These are phyloP conservation scores for Orchesella cincta DNA, from an alignment of 1,140 invertebrate species.

Conservation along the genomic window DNA sequence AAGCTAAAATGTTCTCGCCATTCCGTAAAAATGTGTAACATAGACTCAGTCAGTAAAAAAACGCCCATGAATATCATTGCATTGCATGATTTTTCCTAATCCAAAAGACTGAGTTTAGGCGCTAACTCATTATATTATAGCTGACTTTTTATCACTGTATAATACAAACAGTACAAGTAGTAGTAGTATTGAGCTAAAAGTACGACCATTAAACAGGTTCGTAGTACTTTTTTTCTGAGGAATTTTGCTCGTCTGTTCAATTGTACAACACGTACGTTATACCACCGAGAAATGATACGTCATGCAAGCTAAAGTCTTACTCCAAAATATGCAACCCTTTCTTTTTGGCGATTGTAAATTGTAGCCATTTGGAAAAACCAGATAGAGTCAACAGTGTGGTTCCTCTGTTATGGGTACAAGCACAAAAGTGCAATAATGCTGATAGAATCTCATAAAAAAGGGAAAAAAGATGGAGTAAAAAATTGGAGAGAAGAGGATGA, in stretches of 20 bases:
- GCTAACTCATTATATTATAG: too few species aligned
- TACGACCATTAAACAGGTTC: too few species aligned
- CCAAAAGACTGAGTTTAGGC: too few species aligned
- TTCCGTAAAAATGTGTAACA: slow-evolving; percentile 7
- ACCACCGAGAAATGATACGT: neutral
- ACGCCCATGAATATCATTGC: too few species aligned
- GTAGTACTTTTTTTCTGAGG: too few species aligned
- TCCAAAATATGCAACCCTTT: neutral
- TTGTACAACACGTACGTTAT: neutral
- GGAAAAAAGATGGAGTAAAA: neutral
- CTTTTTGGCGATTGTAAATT: neutral
- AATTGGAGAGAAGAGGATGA: neutral
- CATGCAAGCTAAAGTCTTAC: neutral
- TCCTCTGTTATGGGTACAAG: neutral
- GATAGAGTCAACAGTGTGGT: neutral
- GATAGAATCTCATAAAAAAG: neutral
- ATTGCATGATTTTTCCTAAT: too few species aligned
- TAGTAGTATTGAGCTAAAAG: too few species aligned
- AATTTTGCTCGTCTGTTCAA: too few species aligned
- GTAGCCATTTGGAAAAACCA: neutral
- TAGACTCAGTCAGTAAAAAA: neutral
- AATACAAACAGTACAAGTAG: too few species aligned
- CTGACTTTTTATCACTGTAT: too few species aligned
- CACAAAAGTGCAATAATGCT: neutral
- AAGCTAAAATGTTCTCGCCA: neutral